Conservation (phyloP, 1,140 invertebrate genomes). For the Drosophila suzukii region DNA sequence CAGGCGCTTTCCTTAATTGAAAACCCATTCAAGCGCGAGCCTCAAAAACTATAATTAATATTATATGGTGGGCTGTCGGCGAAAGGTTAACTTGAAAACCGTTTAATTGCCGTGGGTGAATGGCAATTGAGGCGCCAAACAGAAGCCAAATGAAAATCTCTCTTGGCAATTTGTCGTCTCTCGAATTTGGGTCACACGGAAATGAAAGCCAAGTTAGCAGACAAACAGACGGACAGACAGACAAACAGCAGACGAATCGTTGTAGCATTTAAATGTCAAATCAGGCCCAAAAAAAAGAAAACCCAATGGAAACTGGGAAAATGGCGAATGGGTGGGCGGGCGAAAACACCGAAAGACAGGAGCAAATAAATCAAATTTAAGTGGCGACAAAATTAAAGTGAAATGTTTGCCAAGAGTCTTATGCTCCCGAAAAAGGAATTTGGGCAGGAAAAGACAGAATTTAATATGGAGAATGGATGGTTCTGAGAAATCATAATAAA, state of each 20-base stretch:
- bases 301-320: background rate
- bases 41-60: conserved; percentile 48
- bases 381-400: conserved; percentile 41
- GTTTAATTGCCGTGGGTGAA: conserved; percentile 41
- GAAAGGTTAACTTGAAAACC: conserved; percentile 34
- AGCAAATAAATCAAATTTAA: conserved; percentile 51
- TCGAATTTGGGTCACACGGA: conserved; percentile 38
- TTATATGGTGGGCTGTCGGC: conserved; percentile 37
- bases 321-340: background rate
- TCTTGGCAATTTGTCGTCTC: conserved; percentile 31
- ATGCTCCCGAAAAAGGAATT: background rate
- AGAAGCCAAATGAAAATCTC: conserved; percentile 30
- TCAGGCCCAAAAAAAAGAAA: conserved; percentile 10
- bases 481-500: background rate
- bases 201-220: conserved; percentile 44
- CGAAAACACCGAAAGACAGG: conserved; percentile 12
- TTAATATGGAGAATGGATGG: background rate
- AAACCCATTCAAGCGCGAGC: conserved; percentile 21
- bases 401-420: conserved; percentile 16
- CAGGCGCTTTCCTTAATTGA: conserved; percentile 38
- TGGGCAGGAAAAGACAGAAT: background rate
- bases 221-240: background rate
- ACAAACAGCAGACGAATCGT: conserved; percentile 14
- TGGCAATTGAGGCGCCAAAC: conserved; percentile 42
- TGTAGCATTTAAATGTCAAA: conserved; percentile 41